phyloP scores from a whole-genome alignment of 2,113 vertebrate species.

The Anarhynchus alexandrinus region DNA sequence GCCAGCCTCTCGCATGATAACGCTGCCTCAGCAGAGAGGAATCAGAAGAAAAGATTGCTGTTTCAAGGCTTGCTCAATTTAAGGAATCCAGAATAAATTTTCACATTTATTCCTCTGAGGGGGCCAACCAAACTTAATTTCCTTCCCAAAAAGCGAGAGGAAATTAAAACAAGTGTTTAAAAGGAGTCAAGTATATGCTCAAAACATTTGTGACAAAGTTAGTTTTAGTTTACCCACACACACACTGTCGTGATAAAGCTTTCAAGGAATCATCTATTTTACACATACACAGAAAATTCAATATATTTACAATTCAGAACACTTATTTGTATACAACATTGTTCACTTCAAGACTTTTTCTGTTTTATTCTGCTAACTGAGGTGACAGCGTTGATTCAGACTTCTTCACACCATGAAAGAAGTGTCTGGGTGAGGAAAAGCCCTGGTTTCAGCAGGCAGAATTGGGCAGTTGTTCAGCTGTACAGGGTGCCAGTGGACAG shows the following conservation, averaged over 20 bases:
- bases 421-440: neutral
- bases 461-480: neutral
- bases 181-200: neutral
- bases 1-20: neutral
- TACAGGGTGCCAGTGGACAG: neutral
- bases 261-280: neutral
- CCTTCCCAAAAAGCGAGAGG: conserved; percentile 27
- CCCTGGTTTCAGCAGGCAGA: neutral
- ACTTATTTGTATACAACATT: neutral
- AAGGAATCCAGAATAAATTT: conserved; percentile 81
- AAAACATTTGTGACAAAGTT: neutral
- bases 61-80: conserved; percentile 84
- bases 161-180: conserved; percentile 26
- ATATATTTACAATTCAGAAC: neutral
- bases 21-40: conserved; percentile 82
- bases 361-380: neutral
- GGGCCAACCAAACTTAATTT: conserved; percentile 74
- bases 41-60: conserved; percentile 89
- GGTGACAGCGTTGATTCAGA: neutral
- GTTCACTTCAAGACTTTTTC: neutral
- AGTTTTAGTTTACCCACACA: neutral
- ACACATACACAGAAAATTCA: neutral
- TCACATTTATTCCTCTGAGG: conserved; percentile 74
- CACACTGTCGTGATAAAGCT: neutral
- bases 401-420: neutral